phyloP scores from a whole-genome alignment of 2,797 vertebrate species.

The Orientallactaga sibirica region DNA sequence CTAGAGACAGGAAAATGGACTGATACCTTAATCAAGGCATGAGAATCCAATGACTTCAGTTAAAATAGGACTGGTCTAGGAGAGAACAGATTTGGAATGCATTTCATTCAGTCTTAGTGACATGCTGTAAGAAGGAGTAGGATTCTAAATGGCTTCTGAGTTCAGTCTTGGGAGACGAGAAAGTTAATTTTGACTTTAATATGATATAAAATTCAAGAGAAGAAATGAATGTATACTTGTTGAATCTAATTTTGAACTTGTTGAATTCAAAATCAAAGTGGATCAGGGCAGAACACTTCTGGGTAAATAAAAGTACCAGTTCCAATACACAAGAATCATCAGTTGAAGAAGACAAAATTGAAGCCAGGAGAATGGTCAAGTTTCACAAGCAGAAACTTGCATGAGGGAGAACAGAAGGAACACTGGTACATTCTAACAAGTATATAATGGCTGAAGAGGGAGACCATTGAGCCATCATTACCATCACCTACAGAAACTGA shows the following conservation, averaged over 20 bases:
- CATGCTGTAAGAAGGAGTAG: neutral
- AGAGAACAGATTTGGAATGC: neutral
- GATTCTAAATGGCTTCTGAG: neutral
- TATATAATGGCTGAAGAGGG: neutral
- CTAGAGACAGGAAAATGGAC: neutral
- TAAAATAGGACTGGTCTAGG: neutral
- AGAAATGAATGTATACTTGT: neutral
- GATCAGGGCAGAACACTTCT: neutral
- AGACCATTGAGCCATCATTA: too few relatives aligned
- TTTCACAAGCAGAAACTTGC: neutral
- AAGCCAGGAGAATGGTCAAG: neutral
- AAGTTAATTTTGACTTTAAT: neutral
- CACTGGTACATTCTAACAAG: neutral
- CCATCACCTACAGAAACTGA: neutral
- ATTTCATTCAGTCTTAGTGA: neutral
- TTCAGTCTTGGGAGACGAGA: neutral
- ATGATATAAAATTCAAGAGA: slow-evolving; percentile 32
- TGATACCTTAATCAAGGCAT: neutral
- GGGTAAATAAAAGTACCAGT: neutral
- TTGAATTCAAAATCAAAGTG: slow-evolving; percentile 6
- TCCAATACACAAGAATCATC: neutral
- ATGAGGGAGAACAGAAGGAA: slow-evolving; percentile 25
- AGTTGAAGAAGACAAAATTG: neutral
- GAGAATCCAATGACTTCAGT: slow-evolving; percentile 31
- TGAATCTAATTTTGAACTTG: slow-evolving; percentile 20